Evolutionary conservation across 2,888 invertebrate species (phyloP).

Genomic region (Drosophila maculinotata): DNA sequence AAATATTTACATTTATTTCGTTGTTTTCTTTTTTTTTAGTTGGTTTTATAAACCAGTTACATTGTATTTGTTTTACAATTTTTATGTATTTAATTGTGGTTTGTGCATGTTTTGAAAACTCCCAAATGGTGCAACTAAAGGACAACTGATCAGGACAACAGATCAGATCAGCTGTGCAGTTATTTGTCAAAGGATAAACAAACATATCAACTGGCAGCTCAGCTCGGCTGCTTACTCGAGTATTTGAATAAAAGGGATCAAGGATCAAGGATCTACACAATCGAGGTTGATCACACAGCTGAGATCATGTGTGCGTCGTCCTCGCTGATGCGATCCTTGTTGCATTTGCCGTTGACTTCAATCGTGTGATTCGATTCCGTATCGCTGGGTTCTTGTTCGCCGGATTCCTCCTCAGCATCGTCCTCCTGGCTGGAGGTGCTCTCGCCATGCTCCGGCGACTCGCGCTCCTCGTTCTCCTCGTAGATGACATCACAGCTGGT

Average conservation of each 20-base stretch:
- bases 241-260: neutral
- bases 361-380: conserved; percentile 70
- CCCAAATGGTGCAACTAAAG: conserved; percentile 29
- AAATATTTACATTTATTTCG: conserved; percentile 79
- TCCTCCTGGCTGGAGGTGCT: conserved; percentile 40
- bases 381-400: conserved; percentile 63
- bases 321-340: conserved; percentile 66
- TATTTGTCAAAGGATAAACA: conserved; percentile 7
- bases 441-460: conserved; percentile 68
- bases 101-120: conserved; percentile 32
- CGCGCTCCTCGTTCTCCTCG: conserved; percentile 84
- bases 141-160: conserved; percentile 4
- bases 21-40: conserved; percentile 18
- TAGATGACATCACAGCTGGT: conserved; percentile 85
- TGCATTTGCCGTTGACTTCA: conserved; percentile 63
- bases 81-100: conserved; percentile 44
- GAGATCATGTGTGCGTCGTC: conserved; percentile 81
- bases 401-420: conserved; percentile 44
- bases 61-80: conserved; percentile 59
- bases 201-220: conserved; percentile 4
- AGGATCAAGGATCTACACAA: neutral
- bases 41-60: conserved; percentile 69
- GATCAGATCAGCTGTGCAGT: conserved; percentile 16
- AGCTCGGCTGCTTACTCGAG: conserved; percentile 1
- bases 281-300: conserved; percentile 62